Evolutionary conservation across 1,140 invertebrate species (phyloP).

Genomic region (Berghia stephanieae): DNA sequence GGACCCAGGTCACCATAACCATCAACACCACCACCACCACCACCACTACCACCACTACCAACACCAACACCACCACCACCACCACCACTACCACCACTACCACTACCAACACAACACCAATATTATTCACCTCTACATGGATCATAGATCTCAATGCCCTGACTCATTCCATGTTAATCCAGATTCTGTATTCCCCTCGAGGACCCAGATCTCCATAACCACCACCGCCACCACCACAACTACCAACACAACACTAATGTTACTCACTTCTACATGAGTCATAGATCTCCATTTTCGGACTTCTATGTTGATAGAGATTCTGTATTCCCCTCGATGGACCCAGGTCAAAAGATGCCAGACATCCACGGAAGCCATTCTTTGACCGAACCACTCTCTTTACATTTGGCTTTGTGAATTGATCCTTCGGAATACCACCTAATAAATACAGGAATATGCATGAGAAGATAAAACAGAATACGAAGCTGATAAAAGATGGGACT

Average conservation of each 20-base stretch:
- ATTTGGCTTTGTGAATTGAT: constrained; percentile 37
- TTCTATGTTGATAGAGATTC: constrained; percentile 43
- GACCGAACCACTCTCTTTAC: constrained; percentile 73
- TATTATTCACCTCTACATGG: constrained; percentile 38
- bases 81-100: too few relatives aligned
- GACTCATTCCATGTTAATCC: constrained; percentile 19
- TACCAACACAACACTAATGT: too few relatives aligned
- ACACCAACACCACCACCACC: background rate
- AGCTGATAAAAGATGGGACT: too few relatives aligned
- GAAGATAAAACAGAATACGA: too few relatives aligned
- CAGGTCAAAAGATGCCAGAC: constrained; percentile 89
- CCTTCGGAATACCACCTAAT: constrained; percentile 84
- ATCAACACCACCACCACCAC: background rate
- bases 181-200: constrained; percentile 72
- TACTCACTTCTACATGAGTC: constrained; percentile 41
- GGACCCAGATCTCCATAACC: too few relatives aligned
- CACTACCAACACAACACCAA: too few relatives aligned
- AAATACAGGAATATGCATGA: too few relatives aligned
- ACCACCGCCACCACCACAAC: background rate
- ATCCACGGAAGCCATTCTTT: constrained; percentile 90
- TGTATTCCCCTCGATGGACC: constrained; percentile 81
- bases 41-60: background rate
- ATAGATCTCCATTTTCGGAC: constrained; percentile 29
- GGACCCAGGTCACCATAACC: too few relatives aligned
- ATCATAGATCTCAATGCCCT: constrained; percentile 31